A percentile compares a stretch with the other conserved stretches of the same genome.
Evolutionary conservation across 2,888 invertebrate genomes (phyloP).

Genomic region (Tiphia femorata): DNA sequence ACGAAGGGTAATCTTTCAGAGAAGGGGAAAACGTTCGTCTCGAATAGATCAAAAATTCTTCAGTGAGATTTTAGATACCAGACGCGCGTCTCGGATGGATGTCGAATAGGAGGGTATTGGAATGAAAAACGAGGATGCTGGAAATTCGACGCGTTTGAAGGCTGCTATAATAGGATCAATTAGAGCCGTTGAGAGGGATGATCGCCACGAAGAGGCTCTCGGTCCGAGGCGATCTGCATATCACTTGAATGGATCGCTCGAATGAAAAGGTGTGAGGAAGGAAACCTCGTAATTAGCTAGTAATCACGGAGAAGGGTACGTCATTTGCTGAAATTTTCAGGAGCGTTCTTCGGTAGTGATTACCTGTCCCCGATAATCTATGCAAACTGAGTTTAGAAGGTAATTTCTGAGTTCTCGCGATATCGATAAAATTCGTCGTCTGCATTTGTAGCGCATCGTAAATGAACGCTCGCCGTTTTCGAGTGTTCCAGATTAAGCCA

Average conservation of each 20-base stretch:
- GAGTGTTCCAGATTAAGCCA: too few species aligned
- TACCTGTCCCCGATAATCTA: too few species aligned
- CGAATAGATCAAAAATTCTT: not conserved
- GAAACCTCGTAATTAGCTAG: constrained; percentile 1
- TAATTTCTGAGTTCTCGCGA: too few species aligned
- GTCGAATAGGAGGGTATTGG: constrained; percentile 1
- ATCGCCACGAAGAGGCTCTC: constrained; percentile 5
- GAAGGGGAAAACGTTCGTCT: not conserved
- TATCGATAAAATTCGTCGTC: too few species aligned
- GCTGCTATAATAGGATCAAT: constrained; percentile 32
- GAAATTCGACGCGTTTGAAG: constrained; percentile 21
- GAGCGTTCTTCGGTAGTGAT: too few species aligned
- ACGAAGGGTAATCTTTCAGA: not conserved
- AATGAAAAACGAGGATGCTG: constrained; percentile 4
- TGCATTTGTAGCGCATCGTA: too few species aligned
- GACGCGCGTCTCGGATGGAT: not conserved
- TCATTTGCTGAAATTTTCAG: not conserved
- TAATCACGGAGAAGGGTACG: not conserved
- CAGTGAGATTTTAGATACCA: not conserved
- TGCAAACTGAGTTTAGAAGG: too few species aligned
- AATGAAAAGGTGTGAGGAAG: not conserved
- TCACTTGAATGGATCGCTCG: constrained; percentile 9
- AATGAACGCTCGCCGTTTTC: too few species aligned
- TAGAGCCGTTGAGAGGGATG: constrained; percentile 13
- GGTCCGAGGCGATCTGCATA: constrained; percentile 10